Conservation (phyloP, 2,113 vertebrate species). For the Baryphthengus martii region DNA sequence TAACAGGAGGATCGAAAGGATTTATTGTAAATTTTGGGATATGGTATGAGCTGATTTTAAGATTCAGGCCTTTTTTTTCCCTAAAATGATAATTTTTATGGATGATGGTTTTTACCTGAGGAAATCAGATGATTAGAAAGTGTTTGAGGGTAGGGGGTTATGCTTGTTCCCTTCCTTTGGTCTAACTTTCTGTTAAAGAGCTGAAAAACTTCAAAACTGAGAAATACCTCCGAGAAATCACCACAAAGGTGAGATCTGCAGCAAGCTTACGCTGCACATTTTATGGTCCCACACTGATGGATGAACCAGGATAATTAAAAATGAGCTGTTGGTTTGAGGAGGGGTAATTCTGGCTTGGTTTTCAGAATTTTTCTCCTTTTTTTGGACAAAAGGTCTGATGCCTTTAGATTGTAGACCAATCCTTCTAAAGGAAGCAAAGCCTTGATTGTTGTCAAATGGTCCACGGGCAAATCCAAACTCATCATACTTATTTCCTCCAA, state of each 20-base stretch:
- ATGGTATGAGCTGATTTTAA: neutral
- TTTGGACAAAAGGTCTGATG: neutral
- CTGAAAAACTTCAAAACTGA: neutral
- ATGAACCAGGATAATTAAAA: neutral
- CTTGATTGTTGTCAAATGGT: neutral
- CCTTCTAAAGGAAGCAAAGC: neutral
- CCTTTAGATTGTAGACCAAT: neutral
- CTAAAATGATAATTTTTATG: neutral
- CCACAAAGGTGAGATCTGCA: neutral
- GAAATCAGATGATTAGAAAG: neutral
- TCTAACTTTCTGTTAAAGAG: neutral
- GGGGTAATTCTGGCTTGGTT: neutral
- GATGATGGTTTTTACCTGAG: neutral
- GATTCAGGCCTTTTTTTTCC: neutral
- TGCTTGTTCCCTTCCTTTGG: neutral
- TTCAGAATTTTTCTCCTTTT: neutral
- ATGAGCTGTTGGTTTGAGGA: neutral
- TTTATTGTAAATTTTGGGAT: neutral
- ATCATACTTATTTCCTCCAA: neutral
- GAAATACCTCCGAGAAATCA: neutral
- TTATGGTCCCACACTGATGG: neutral
- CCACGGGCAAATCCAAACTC: neutral
- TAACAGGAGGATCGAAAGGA: neutral
- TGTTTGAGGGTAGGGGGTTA: neutral
- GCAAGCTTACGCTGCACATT: neutral